Base-by-base conservation (phyloP, 2,888 invertebrate genomes). In the Acleris holmiana region DNA sequence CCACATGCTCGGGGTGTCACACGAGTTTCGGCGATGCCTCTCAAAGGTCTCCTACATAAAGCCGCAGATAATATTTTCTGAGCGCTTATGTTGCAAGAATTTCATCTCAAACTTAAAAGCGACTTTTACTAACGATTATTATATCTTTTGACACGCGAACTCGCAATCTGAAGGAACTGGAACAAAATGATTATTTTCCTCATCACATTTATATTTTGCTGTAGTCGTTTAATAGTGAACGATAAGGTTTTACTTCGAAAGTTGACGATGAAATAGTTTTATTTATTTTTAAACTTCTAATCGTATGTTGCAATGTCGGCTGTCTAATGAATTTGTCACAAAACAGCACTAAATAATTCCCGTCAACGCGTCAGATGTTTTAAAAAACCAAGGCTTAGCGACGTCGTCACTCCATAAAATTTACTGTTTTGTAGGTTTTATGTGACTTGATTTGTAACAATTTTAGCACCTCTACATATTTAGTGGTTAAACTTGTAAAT, bases 381-480 rank as follows among this genome's bases (percentile, higher is more conserved):
- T 76, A 73, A 88, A 88, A 89, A 89, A 89, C 88, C 78, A 79
- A 75, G 68, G 68, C 77, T 76, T 89, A 88, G 89, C 85, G 86
- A 83, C 78, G 80, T 83, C 82, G 74, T 72, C 83, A 81, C 79
- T 77, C 80, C 78, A 88, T 88, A 88, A 88, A 88, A 84, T 84
- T 80, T 83, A 82, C 83, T 81, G 29, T 83, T 84, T 84, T 84
- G 82, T 85, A 82, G 73, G 74, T 72, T 83, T 79, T 82, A 82
- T 76, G 76, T 73, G 69, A 67, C 77, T 78, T 78, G 76, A 82
- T 83, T 80, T 81, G 82, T 81, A 74, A 73, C 77, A 74, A 75
- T 80, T 79, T 79, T 80, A 80, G 83, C 79, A 80, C 79, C 76
- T 79, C 73, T 72, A 76, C 75, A 71, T 76, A 75, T 78, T 60